phyloP scores from a whole-genome alignment of 2,113 vertebrate species.

The Sturnus vulgaris region DNA sequence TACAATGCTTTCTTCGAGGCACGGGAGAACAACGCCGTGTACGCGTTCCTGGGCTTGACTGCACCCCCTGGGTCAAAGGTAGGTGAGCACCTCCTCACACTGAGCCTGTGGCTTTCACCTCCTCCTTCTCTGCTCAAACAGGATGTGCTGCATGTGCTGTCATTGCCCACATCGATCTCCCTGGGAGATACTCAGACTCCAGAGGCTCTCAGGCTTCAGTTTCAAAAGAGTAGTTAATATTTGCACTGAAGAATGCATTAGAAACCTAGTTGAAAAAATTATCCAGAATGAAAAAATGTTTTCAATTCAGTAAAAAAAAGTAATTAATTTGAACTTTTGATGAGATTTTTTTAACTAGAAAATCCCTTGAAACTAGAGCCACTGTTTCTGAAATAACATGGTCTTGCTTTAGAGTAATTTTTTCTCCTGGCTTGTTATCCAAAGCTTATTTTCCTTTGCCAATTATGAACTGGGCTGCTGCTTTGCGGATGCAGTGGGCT shows the following conservation, averaged over 20 bases:
- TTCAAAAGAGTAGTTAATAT: not conserved
- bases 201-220: not conserved
- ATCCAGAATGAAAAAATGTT: not conserved
- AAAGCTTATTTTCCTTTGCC: slow-evolving; percentile 7
- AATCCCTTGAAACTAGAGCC: not conserved
- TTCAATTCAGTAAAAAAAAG: not conserved
- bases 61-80: slow-evolving; percentile 97
- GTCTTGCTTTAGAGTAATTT: not conserved
- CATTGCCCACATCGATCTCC: not conserved
- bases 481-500: not conserved
- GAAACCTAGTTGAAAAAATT: not conserved
- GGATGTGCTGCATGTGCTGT: not conserved
- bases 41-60: slow-evolving; percentile 91
- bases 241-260: not conserved
- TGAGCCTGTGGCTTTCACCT: not conserved
- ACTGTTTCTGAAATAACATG: not conserved
- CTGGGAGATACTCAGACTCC: not conserved
- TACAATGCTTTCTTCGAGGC: slow-evolving; percentile 95
- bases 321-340: not conserved
- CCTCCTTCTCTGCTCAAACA: not conserved
- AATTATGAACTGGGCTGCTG: not conserved
- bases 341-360: not conserved
- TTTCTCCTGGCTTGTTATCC: not conserved
- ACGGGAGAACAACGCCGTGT: slow-evolving; percentile 92
- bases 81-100: not conserved